Percentiles rank a stretch among this genome's conserved stretches.
Evolutionary conservation across 2,113 vertebrate genomes (phyloP).

Genomic region (Eublepharis macularius): DNA sequence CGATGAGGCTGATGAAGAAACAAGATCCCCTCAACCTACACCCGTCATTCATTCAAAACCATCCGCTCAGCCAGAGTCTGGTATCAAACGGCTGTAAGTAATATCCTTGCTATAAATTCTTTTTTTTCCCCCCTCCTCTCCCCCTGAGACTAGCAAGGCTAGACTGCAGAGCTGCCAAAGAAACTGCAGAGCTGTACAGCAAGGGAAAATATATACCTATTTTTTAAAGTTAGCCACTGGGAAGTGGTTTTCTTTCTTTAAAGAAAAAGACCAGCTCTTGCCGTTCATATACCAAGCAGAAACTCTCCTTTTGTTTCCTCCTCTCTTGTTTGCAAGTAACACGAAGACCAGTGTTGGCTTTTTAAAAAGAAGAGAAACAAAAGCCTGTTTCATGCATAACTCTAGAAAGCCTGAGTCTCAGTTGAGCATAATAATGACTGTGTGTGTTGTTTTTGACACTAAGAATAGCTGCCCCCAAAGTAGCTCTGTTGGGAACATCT

Average conservation of each 20-base stretch:
- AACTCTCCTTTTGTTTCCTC: conserved; percentile 46
- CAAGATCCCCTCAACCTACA: conserved; percentile 67
- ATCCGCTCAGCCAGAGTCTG: conserved; percentile 84
- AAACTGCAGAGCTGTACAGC: too few relatives aligned
- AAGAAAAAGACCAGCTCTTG: conserved; percentile 50
- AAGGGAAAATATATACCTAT: not conserved
- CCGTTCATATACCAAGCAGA: conserved; percentile 28
- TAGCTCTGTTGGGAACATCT: conserved; percentile 35
- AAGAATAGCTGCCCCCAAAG: conserved; percentile 33
- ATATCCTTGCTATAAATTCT: not conserved
- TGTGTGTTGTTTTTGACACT: conserved; percentile 23
- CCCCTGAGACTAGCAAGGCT: not conserved
- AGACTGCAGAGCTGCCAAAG: too few relatives aligned
- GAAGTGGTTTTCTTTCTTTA: too few relatives aligned
- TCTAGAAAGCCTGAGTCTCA: not conserved
- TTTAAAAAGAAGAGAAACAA: conserved; percentile 42
- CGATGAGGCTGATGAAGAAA: conserved; percentile 91
- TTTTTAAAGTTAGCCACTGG: not conserved
- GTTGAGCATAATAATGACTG: not conserved
- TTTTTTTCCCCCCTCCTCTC: not conserved
- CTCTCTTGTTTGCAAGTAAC: conserved; percentile 38
- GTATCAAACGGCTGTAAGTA: conserved; percentile 93
- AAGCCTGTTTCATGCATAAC: conserved; percentile 30
- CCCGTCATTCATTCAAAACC: conserved; percentile 73
- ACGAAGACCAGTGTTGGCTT: conserved; percentile 42